Evolutionary conservation across 2,797 vertebrate genomes (phyloP), one percentile per base, ranked within the genome.

Genomic region (Sebastes reedi): DNA sequence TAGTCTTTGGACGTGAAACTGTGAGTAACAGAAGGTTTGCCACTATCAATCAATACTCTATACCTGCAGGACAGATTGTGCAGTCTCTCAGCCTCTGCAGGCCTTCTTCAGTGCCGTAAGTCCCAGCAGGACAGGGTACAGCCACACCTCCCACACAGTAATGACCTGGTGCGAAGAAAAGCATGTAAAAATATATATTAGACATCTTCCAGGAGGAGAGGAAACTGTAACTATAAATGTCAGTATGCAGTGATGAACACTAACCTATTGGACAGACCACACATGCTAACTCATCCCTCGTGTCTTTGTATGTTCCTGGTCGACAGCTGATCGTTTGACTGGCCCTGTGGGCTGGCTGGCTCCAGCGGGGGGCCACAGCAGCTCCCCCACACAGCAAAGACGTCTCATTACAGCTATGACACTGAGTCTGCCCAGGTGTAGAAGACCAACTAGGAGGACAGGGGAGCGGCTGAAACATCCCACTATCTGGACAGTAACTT

Each of bases 61-160:
- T 42, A 97, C 97, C 97, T 95, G 96, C 94, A 73, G 95, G 95
- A 86, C 91, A 96, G 0, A 91, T 93, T 62, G 92, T 91, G 73
- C 95, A 96, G 83, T 96, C 94, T 65, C 81, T 95, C 79, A 92
- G 80, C 66, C 88, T 88, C 67, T 86, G 91, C 34, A 92, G 55
- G 67, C 94, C 95, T 73, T 95, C 95, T 82, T 90, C 94, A 30
- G 89, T 64, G 20, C 96, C 94, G 76, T 95, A 98, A 54, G 88
- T 97, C 79, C 97, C 96, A 30, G 93, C 92, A 65, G 95, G 96
- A 88, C 97, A 97, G 0, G 92, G 94, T 18, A 88, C 32, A 13
- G 89, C 80, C 8, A 91, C 78, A 50, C 94, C 94, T 69, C 90
- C 92, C 18, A 92, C 85, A 78, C 96, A 97, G 88, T 96, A 97